These are phyloP conservation scores for Copsychus sechellarum DNA, from an alignment of 2,113 vertebrate genomes.

Conservation along the genomic window DNA sequence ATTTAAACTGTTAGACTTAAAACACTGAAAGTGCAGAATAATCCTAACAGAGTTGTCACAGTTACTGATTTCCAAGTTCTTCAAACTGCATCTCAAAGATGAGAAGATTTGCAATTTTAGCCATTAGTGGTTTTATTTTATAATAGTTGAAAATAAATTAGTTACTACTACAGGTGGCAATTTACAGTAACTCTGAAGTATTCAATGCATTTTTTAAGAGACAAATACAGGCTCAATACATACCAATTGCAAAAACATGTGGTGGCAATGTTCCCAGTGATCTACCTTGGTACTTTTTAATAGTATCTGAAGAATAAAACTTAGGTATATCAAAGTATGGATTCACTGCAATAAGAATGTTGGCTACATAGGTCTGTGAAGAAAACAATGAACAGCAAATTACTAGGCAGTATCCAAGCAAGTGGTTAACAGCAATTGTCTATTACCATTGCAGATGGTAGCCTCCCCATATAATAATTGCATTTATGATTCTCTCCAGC, in stretches of 20 bases:
- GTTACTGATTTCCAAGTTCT: background rate
- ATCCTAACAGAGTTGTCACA: background rate
- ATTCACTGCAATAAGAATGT: constrained; percentile 97
- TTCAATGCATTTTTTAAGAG: background rate
- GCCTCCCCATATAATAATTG: background rate
- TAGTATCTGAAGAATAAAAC: constrained; percentile 87
- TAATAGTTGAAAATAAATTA: background rate
- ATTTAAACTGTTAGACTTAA: background rate
- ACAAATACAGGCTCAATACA: constrained; percentile 8
- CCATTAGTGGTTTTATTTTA: background rate
- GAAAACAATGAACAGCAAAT: constrained; percentile 19
- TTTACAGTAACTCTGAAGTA: background rate
- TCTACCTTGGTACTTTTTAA: constrained; percentile 88
- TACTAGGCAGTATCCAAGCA: background rate
- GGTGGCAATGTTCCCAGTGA: constrained; percentile 94
- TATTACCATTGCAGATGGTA: background rate
- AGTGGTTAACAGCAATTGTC: background rate
- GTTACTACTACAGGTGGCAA: background rate
- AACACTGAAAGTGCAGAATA: background rate
- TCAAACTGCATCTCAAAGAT: background rate
- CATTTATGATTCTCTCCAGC: background rate
- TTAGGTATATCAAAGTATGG: constrained; percentile 95
- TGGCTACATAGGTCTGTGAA: constrained; percentile 94
- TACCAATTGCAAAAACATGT: constrained; percentile 96
- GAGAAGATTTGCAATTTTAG: background rate